These are phyloP conservation scores for Diaperis boleti DNA, from an alignment of 2,888 invertebrate species.

Conservation along the genomic window DNA sequence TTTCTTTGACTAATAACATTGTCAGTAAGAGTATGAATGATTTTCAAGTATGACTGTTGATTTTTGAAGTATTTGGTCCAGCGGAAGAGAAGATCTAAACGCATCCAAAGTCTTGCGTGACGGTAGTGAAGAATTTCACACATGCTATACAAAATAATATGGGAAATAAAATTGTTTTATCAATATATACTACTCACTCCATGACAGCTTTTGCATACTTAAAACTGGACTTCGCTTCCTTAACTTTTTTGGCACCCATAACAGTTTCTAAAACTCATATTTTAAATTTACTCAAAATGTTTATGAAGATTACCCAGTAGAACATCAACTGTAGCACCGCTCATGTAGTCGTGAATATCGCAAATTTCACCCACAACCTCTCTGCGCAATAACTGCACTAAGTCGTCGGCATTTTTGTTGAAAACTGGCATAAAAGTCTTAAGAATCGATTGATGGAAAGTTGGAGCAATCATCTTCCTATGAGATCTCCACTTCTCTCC, in stretches of 20 bases:
- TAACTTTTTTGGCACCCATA: slow-evolving; percentile 87
- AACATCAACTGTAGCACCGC: slow-evolving; percentile 86
- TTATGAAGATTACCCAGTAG: slow-evolving; percentile 69
- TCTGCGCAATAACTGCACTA: slow-evolving; percentile 78
- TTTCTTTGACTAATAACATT: slow-evolving; percentile 77
- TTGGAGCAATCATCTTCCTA: slow-evolving; percentile 87
- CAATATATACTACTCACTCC: slow-evolving; percentile 66
- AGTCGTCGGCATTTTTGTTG: slow-evolving; percentile 83
- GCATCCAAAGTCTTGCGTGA: slow-evolving; percentile 83
- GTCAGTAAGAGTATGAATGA: slow-evolving; percentile 84
- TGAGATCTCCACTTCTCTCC: slow-evolving; percentile 90
- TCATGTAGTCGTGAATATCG: slow-evolving; percentile 87
- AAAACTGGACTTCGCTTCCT: slow-evolving; percentile 83
- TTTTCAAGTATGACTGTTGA: slow-evolving; percentile 78
- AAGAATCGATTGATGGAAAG: slow-evolving; percentile 88
- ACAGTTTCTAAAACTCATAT: slow-evolving; percentile 81
- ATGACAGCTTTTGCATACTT: slow-evolving; percentile 91
- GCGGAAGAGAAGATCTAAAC: slow-evolving; percentile 82
- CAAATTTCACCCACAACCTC: slow-evolving; percentile 75
- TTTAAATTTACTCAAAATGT: too few species aligned
- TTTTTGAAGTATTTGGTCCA: slow-evolving; percentile 80
- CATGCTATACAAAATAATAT: slow-evolving; percentile 68
- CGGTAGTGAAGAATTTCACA: slow-evolving; percentile 86
- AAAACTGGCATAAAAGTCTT: slow-evolving; percentile 89
- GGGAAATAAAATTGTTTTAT: neutral